Evolutionary conservation across 2,888 invertebrate genomes (phyloP).

Genomic region (Eulithis prunata): DNA sequence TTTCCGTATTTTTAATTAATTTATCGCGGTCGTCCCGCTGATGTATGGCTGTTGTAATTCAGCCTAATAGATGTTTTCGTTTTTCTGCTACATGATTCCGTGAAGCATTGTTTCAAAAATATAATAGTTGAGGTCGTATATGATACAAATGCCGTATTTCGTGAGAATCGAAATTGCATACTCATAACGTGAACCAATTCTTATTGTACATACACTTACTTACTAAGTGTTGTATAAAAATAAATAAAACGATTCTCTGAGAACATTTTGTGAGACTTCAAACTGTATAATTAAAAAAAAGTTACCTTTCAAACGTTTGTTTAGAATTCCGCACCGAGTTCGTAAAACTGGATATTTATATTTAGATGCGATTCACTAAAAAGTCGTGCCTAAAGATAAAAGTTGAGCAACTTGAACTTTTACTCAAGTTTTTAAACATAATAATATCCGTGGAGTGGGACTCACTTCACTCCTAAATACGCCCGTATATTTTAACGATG

Average conservation of each 20-base stretch:
- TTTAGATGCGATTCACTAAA: too few relatives aligned
- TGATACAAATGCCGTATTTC: constrained; percentile 25
- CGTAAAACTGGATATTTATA: too few relatives aligned
- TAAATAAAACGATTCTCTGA: constrained; percentile 2
- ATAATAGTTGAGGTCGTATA: constrained; percentile 34
- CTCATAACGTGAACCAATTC: constrained; percentile 6
- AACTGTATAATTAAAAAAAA: too few relatives aligned
- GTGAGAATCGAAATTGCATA: constrained; percentile 1
- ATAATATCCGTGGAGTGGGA: constrained; percentile 1
- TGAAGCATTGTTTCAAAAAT: constrained; percentile 37
- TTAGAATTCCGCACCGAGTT: too few relatives aligned
- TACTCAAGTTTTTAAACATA: neutral
- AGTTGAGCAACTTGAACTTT: neutral
- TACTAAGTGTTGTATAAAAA: neutral
- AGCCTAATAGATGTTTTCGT: constrained; percentile 39
- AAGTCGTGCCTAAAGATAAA: neutral
- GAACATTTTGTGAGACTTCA: too few relatives aligned
- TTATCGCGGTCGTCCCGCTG: constrained; percentile 36
- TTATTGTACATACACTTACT: neutral
- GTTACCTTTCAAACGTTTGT: too few relatives aligned
- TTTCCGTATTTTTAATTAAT: constrained; percentile 42
- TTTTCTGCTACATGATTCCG: constrained; percentile 43
- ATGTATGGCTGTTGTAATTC: constrained; percentile 36
- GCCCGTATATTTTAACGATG: constrained; percentile 22
- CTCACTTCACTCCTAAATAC: constrained; percentile 8